Evolutionary conservation across 1,140 invertebrate species (phyloP).

Genomic region (Gonatopus flavifemur): DNA sequence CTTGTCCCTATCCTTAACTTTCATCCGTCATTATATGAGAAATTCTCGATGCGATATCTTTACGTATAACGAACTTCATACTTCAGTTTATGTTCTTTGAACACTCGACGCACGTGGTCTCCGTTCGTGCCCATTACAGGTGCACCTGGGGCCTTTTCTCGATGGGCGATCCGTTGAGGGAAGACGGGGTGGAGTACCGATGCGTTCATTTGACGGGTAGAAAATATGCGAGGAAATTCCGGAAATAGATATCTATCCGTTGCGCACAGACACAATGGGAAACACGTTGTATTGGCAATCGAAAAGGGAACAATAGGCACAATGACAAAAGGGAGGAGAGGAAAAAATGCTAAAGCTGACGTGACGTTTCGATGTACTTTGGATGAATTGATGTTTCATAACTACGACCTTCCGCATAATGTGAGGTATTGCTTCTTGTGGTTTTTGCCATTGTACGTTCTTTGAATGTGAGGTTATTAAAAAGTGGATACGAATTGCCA

Average conservation of each 20-base stretch:
- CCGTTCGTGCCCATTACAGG: too few species aligned
- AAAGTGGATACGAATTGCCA: too few species aligned
- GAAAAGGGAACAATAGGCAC: constrained; percentile 30
- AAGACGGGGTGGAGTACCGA: too few species aligned
- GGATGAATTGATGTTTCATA: constrained; percentile 10
- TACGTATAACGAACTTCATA: too few species aligned
- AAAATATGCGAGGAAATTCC: constrained; percentile 26
- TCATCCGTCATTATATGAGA: too few species aligned
- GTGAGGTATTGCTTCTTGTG: constrained; percentile 2
- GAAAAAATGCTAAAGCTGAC: constrained; percentile 2
- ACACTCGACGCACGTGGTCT: neutral
- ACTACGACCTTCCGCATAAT: neutral
- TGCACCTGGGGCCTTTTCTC: constrained; percentile 16
- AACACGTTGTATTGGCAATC: constrained; percentile 35
- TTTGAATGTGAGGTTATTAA: too few species aligned
- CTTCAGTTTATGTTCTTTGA: too few species aligned
- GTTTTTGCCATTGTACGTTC: constrained; percentile 1
- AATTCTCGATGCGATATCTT: too few species aligned
- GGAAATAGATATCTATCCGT: constrained; percentile 37
- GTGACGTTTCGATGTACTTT: neutral
- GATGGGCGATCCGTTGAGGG: constrained; percentile 22
- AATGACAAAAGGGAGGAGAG: constrained; percentile 23
- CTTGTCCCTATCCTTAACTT: too few species aligned
- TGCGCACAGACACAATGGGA: constrained; percentile 25
- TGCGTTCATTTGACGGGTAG: too few species aligned